Evolutionary conservation across 2,113 vertebrate genomes (phyloP), one percentile per base, ranked within the genome.

Genomic region (Ondatra zibethicus): DNA sequence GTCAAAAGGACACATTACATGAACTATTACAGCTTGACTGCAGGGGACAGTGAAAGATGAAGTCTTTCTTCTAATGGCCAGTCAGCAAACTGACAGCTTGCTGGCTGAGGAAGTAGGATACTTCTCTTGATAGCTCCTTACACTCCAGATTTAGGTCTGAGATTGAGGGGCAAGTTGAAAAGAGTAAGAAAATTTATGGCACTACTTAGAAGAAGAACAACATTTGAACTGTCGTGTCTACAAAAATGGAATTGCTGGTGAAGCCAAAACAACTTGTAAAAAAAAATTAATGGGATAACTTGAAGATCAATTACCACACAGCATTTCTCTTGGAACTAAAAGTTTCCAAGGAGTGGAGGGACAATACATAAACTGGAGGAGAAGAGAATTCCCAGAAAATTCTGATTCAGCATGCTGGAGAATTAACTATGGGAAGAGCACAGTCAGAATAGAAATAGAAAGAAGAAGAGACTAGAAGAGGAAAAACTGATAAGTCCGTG

Each of bases 351-450:
- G 8, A 23, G 72, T 76, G 5, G 52, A 89, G 89, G 77, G 89
- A 81, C 6, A 94, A 23, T 68, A 29, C 4, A 84, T 47, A 27
- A 63, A 72, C 91, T 65, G 17, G 86, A 92, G 31, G 25, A 93
- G 39, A 96, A 89, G 39, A 77, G 42, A 76, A 10, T 92, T 45
- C 75, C 16, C 52, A 72, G 2, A 39, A 36, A 87, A 61, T 94
- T 94, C 27, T 95, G 50, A 91, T 68, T 94, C 52, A 87, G 50
- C 89, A 25, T 36, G 47, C 39, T 95, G 78, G 82, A 93, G 93
- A 91, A 88, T 92, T 65, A 91, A 66, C 5, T 61, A 52, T 65
- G 84, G 68, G 1, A 91, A 85, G 63, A 45, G 0, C 14, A 36
- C 39, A 36, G 2, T 81, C 21, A 85, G 85, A 92, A 92, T 76